These are phyloP conservation scores for Platichthys flesus DNA, from an alignment of 2,113 vertebrate species.

Conservation along the genomic window DNA sequence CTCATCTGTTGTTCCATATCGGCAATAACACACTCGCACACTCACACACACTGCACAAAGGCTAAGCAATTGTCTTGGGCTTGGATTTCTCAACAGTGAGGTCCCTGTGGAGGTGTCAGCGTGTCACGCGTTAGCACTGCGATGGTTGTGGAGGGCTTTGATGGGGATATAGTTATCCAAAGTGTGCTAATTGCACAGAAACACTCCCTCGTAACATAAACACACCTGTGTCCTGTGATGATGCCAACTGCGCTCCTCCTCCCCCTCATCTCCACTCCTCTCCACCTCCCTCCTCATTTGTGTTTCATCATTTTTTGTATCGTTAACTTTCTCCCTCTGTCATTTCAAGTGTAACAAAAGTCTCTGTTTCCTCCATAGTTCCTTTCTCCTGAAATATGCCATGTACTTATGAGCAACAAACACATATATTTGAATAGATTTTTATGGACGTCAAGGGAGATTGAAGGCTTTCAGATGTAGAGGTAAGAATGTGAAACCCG, in stretches of 20 bases:
- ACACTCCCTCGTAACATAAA: conserved; percentile 41
- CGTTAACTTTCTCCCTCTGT: not conserved
- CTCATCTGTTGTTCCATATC: conserved; percentile 64
- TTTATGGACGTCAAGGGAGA: not conserved
- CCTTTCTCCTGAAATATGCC: not conserved
- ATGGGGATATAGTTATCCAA: no score
- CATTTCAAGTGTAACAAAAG: not conserved
- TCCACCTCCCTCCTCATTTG: not conserved
- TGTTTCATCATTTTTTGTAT: conserved; percentile 7
- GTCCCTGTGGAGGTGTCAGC: conserved; percentile 47
- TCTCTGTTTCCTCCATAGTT: not conserved
- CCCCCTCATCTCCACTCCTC: not conserved
- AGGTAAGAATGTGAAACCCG: conserved; percentile 3
- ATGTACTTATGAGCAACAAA: not conserved
- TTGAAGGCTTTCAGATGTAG: conserved; percentile 19
- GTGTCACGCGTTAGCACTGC: conserved; percentile 24
- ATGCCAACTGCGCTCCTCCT: conserved; percentile 18
- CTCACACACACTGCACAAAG: conserved; percentile 13
- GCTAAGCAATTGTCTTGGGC: conserved; percentile 17
- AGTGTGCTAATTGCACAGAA: conserved; percentile 43
- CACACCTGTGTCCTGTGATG: conserved; percentile 70
- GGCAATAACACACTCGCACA: conserved; percentile 25
- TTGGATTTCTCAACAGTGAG: conserved; percentile 33
- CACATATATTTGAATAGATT: conserved; percentile 6
- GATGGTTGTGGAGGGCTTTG: conserved; percentile 14